Conservation (phyloP, 37 sponge, comb jelly and placozoan species). For the Axinella damicornis region DNA sequence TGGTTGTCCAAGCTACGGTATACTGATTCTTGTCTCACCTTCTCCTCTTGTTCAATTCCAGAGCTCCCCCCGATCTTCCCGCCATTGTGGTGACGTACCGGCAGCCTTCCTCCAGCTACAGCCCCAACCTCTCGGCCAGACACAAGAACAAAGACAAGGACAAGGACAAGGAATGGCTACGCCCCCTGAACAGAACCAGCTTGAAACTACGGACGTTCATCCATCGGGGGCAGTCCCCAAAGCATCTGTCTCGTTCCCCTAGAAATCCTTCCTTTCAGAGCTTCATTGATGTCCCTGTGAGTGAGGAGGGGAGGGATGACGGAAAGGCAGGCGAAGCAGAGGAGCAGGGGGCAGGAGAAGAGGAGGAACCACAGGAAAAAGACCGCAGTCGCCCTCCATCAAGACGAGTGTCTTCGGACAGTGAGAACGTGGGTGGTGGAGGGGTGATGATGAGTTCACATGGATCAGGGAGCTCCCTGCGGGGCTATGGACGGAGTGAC, state of each 20-base stretch:
- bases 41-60: too few species aligned
- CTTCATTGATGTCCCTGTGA: too few species aligned
- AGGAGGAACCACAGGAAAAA: too few species aligned
- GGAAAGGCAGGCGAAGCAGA: too few species aligned
- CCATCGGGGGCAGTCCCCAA: not conserved
- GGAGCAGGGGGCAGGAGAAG: too few species aligned
- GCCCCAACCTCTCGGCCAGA: not conserved
- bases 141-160: not conserved
- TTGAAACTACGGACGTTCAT: not conserved
- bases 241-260: not conserved
- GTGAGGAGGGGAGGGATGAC: too few species aligned
- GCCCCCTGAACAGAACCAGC: not conserved
- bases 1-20: too few species aligned
- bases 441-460: not conserved
- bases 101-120: not conserved
- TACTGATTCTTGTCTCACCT: too few species aligned
- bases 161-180: too few species aligned
- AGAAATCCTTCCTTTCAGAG: not conserved
- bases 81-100: conserved; percentile 41
- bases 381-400: too few species aligned
- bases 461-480: not conserved
- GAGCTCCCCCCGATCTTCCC: conserved; percentile 34
- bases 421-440: not conserved
- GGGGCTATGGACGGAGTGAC: conserved; percentile 26
- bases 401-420: not conserved